A percentile compares a stretch with the other conserved stretches of the same genome.
Evolutionary conservation across 92 coral and sea anemone genomes (phyloP).

Genomic region (Zoanthus solanderi): DNA sequence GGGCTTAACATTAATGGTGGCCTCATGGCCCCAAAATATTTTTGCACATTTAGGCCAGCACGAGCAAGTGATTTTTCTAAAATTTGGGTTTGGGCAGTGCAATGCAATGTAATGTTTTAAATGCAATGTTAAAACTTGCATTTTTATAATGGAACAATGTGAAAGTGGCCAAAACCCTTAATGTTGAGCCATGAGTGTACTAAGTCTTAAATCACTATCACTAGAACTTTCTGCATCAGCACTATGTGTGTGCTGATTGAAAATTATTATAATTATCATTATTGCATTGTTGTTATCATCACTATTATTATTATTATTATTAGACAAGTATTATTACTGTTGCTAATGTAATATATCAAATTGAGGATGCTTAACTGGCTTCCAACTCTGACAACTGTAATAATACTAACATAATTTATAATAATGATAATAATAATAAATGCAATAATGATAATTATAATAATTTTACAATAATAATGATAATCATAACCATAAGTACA

Average conservation of each 20-base stretch:
- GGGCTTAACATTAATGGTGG: conserved; percentile 2
- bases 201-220: conserved; percentile 6
- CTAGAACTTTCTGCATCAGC: conserved; percentile 11
- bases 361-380: conserved; percentile 25
- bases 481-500: not conserved
- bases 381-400: conserved; percentile 12
- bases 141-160: not conserved
- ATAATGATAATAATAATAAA: not conserved
- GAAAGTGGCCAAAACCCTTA: conserved; percentile 9
- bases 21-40: conserved; percentile 4
- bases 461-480: not conserved
- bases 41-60: not conserved
- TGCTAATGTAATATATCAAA: conserved; percentile 21
- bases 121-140: not conserved
- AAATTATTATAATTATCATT: conserved; percentile 12
- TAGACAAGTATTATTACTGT: conserved; percentile 9
- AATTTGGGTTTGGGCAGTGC: conserved; percentile 4
- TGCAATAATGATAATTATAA: not conserved
- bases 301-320: conserved; percentile 7
- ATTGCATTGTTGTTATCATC: conserved; percentile 15
- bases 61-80: not conserved
- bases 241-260: not conserved
- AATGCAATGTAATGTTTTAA: conserved; percentile 5
- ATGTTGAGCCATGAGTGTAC: no score
- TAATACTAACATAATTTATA: not conserved